Conservation (phyloP, 2,797 vertebrate genomes). For the Coracias cyanogaster region DNA sequence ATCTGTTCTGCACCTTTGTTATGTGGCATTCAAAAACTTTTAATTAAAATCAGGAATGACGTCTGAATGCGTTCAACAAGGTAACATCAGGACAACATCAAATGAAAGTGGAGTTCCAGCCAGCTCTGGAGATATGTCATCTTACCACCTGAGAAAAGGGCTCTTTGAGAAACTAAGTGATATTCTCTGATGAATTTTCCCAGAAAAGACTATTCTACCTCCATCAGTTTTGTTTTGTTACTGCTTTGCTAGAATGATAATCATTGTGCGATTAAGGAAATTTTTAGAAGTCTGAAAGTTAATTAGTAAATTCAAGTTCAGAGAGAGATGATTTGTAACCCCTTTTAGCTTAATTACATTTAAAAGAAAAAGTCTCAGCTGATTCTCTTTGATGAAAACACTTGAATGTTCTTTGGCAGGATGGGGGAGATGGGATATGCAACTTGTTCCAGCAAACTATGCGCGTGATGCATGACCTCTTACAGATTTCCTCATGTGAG, state of each 20-base stretch:
- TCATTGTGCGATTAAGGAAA: background rate
- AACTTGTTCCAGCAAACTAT: background rate
- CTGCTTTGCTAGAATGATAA: background rate
- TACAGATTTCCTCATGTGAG: background rate
- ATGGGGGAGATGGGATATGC: background rate
- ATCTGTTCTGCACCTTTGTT: slow-evolving; percentile 30
- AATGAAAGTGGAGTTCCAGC: background rate
- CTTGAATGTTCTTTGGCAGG: background rate
- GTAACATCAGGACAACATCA: slow-evolving; percentile 36
- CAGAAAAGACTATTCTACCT: background rate
- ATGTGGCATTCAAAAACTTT: slow-evolving; percentile 44
- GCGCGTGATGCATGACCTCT: background rate
- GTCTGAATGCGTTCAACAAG: slow-evolving; percentile 10
- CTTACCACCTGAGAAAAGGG: background rate
- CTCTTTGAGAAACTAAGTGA: background rate
- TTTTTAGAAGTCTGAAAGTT: slow-evolving; percentile 12
- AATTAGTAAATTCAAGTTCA: slow-evolving; percentile 24
- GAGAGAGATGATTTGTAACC: background rate
- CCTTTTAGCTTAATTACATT: background rate
- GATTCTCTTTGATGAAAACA: background rate
- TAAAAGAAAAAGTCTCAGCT: background rate
- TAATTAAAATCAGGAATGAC: slow-evolving; percentile 54
- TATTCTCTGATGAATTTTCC: background rate
- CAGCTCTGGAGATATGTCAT: background rate
- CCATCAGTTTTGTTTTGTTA: background rate